Conservation (phyloP, 1,140 invertebrate species). For the Lasioglossum baleicum region DNA sequence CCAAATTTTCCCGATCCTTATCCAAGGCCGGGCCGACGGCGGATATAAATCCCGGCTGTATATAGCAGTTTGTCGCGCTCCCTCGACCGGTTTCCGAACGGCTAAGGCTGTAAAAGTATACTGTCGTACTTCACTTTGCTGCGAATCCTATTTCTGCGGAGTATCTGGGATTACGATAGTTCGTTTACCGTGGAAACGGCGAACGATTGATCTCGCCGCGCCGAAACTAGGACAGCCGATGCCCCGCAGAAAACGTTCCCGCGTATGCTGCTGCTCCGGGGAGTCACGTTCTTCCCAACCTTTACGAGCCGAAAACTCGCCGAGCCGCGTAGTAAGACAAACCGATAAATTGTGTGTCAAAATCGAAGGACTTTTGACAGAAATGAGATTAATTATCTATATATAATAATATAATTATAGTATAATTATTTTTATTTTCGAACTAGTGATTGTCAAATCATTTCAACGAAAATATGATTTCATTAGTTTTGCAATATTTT, state of each 20-base stretch:
- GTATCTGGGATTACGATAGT: conserved; percentile 38
- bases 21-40: conserved; percentile 10
- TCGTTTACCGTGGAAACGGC: conserved; percentile 11
- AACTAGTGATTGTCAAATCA: no score
- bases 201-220: conserved; percentile 16
- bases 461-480: no score
- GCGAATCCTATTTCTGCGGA: conserved; percentile 45
- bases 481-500: no score
- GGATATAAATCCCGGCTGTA: conserved; percentile 9
- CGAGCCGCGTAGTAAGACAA: not conserved
- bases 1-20: conserved; percentile 12
- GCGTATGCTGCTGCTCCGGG: not conserved
- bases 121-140: not conserved
- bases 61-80: conserved; percentile 28
- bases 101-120: conserved; percentile 43
- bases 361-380: no score
- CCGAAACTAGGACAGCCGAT: conserved; percentile 1
- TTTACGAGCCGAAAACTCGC: not conserved
- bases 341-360: no score
- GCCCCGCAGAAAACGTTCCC: not conserved
- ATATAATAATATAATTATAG: no score
- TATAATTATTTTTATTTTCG: no score
- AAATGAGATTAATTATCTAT: no score
- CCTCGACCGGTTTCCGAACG: not conserved
- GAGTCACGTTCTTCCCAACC: conserved; percentile 9